Percentiles rank a stretch among this genome's conserved stretches.
These are phyloP conservation scores for Bubo blakistoni DNA, from an alignment of 2,113 vertebrate genomes.

Conservation along the genomic window DNA sequence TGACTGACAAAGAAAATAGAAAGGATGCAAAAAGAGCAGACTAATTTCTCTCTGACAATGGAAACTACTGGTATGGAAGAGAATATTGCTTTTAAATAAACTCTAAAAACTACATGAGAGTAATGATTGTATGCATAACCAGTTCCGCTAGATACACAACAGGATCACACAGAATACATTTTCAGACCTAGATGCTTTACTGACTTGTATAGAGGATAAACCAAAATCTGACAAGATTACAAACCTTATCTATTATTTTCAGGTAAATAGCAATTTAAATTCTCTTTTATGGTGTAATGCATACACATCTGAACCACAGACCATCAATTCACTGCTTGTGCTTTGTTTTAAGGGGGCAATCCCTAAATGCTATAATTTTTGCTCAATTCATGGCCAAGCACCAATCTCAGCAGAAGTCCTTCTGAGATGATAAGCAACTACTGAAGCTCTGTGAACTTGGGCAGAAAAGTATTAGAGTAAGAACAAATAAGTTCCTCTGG, in stretches of 20 bases:
- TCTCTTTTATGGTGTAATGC: not conserved
- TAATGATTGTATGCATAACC: not conserved
- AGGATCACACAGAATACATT: not conserved
- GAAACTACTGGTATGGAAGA: not conserved
- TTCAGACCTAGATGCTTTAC: not conserved
- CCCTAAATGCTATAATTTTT: not conserved
- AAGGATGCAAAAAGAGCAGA: not conserved
- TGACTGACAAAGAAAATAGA: not conserved
- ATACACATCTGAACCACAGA: not conserved
- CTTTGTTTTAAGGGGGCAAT: not conserved
- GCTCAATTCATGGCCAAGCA: not conserved
- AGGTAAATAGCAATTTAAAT: not conserved
- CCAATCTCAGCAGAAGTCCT: not conserved
- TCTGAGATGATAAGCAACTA: not conserved
- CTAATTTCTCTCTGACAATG: not conserved
- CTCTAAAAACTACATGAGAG: not conserved
- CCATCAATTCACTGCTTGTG: not conserved
- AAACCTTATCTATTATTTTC: not conserved
- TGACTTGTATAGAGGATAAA: not conserved
- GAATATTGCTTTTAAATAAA: slow-evolving; percentile 11
- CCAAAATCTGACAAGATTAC: not conserved
- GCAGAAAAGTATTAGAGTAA: not conserved
- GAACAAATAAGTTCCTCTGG: not conserved
- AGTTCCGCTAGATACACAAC: not conserved
- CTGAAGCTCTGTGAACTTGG: not conserved